Evolutionary conservation across 2,797 vertebrate species (phyloP), one percentile per base, ranked within the genome.

Genomic region (Aselliscus stoliczkanus): DNA sequence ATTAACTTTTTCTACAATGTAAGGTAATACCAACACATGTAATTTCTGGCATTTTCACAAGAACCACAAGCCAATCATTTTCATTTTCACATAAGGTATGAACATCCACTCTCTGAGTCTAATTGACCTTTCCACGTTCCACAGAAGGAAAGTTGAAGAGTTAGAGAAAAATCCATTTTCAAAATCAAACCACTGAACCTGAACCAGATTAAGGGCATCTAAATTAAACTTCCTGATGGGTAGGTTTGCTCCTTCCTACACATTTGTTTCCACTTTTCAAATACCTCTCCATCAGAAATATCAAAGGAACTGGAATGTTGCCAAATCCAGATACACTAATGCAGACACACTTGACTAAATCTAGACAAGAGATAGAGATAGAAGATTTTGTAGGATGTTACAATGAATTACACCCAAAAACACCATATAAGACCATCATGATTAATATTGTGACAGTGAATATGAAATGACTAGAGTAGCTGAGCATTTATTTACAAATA

Each of bases 81-180:
- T 75, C 34, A 81, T 97, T 97, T 96, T 89, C 80, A 96, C 70
- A 81, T 97, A 87, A 97, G 73, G 47, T 96, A 85, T 65, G 64
- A 97, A 96, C 27, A 91, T 96, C 97, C 98, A 72, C 34, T 97
- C 97, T 97, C 82, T 90, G 69, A 88, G 39, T 39, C 70, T 96
- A 97, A 97, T 84, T 97, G 95, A 92, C 29, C 7, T 97, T 72
- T 62, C 39, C 47, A 96, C 94, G 96, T 94, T 96, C 96, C 52
- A 97, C 58, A 93, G 79, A 95, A 97, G 42, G 15, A 50, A 93
- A 96, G 52, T 25, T 97, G 84, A 91, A 97, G 23, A 96, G 14
- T 60, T 42, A 92, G 27, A 70, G 52, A 95, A 95, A 96, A 67
- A 7, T 1, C 37, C 20, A 88, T 77, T 96, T 97, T 86, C 58